Evolutionary conservation across 2,113 vertebrate species (phyloP), one percentile per base, ranked within the genome.

Genomic region (Gymnorhina tibicen): DNA sequence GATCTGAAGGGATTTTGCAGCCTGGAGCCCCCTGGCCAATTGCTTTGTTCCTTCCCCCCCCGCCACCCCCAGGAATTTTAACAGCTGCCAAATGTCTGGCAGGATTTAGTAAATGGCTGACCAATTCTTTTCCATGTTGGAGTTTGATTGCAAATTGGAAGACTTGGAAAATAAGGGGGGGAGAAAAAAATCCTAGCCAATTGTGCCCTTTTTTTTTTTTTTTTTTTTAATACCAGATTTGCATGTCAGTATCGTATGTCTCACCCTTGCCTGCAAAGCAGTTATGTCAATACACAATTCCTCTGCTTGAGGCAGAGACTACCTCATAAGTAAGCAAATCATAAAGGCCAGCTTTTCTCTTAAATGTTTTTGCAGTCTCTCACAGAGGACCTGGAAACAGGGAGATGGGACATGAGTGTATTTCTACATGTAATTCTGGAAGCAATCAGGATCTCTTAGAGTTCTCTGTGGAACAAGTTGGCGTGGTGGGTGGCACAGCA

Each of bases 21-120:
- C 50, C 12, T 58, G 70, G 53, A 95, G 46, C 68, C 86, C 96
- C 86, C 62, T 66, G 66, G 60, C 83, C 93, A 80, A 90, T 87
- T 85, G 50, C 82, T 91, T 97, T 92, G 42, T 90, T 82, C 59
- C 17, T 39, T 56, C 70, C 50, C 33, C 28, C 59, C 78, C 21
- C 42, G 0, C 78, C 18, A 0, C n/a, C 91, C 81, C 76, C 37
- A 96, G 89, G 95, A 97, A 96, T 97, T 87, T 88, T 94, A 92
- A 94, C 97, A 97, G 96, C 95, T 98, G 97, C 96, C 89, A 96
- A 96, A 96, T 92, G 92, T 97, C 97, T 97, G 96, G 91, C 95
- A 96, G 85, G 92, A 82, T 95, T 87, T 95, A 87, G 70, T 94
- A 95, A 91, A 93, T 75, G 93, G 76, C 91, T 91, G 95, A 93